Evolutionary conservation across 1,140 invertebrate genomes (phyloP), one percentile per base, ranked within the genome.

Genomic region (Brachionus rubens): DNA sequence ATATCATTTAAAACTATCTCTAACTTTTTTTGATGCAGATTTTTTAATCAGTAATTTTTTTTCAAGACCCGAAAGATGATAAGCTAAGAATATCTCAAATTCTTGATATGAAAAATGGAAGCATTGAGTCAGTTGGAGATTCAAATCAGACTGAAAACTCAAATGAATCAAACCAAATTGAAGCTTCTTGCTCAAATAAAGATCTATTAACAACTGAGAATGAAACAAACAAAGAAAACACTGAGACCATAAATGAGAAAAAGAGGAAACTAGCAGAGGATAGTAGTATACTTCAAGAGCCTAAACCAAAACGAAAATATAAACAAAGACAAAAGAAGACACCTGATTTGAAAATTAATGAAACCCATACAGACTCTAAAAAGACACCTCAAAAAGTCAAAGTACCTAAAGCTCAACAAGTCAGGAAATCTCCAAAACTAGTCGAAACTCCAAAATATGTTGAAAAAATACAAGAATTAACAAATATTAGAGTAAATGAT

Each of bases 71-170:
- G n/a, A n/a, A n/a, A n/a, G n/a, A n/a, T 12, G 21, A 28, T 12
- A 65, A 41, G 24, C 24, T 65, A 12, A 65, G 43, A 28, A 65
- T 65, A 43, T 30, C 16, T 12, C 19, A 65, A 65, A 65, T 65
- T 43, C 41, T 65, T 5, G 10, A 65, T 21, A 21, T 21, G 21
- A 65, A 43, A 5, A 65, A 65, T 12, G 10, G 19, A 41, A 16
- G 12, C 5, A 1, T 12, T 24, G 40, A 65, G 7, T 24, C 59
- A 10, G 10, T 12, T 2, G 19, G n/a, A 19, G 59, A 65, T n/a
- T 3, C 36, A 24, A 28, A 16, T 12, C 21, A 36, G 0, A 30
- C 26, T 19, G 19, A 26, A 19, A 36, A 65, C 9, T 3, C 36
- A 24, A 28, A 16, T 12, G 24, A 36, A 0, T 43, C 26, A 21